Evolutionary conservation across 2,113 vertebrate genomes (phyloP).

Genomic region (Lethenteron reissneri): DNA sequence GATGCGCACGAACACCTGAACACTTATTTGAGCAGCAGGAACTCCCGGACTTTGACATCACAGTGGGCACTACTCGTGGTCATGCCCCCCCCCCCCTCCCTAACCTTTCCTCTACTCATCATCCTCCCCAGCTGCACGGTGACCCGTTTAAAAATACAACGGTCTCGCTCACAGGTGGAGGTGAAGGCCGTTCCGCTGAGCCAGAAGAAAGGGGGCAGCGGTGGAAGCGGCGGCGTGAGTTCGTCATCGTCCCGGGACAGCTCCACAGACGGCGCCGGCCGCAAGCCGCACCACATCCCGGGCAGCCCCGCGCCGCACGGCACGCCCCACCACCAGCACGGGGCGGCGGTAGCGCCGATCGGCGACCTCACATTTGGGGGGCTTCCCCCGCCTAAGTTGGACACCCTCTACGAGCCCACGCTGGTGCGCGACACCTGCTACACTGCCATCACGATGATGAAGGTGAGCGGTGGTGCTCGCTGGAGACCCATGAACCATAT

Average conservation of each 20-base stretch:
- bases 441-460: constrained; percentile 99
- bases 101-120: too few species aligned
- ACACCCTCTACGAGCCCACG: constrained; percentile 90
- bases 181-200: constrained; percentile 94
- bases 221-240: constrained; percentile 28
- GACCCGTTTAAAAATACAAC: too few species aligned
- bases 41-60: too few species aligned
- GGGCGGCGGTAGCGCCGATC: constrained; percentile 24
- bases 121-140: too few species aligned
- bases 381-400: constrained; percentile 72
- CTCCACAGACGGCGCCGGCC: too few species aligned
- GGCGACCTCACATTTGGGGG: constrained; percentile 76
- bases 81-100: too few species aligned
- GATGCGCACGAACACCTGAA: too few species aligned
- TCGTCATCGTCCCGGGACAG: too few species aligned
- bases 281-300: constrained; percentile 49
- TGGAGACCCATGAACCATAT: too few species aligned
- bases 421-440: constrained; percentile 95
- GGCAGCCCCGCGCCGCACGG: constrained; percentile 31
- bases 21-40: too few species aligned
- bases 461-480: constrained; percentile 29
- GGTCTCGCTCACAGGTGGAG: constrained; percentile 41
- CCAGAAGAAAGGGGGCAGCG: constrained; percentile 74
- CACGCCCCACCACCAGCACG: neutral
- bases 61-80: too few species aligned